Conservation (phyloP, 2,888 invertebrate species). For the Sericinus montela region DNA sequence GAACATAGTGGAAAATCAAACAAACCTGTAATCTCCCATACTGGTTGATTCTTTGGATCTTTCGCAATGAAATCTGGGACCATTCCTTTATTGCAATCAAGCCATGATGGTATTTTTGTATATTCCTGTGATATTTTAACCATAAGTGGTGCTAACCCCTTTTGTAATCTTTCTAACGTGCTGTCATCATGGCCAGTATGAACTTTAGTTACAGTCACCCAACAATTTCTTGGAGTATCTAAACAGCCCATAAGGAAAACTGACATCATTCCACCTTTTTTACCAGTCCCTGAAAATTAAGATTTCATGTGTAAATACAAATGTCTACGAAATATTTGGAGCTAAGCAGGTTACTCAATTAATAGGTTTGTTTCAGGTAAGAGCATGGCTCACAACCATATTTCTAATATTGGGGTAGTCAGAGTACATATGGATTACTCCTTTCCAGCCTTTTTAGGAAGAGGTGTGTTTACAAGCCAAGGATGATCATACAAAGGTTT, state of each 20-base stretch:
- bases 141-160: slow-evolving; percentile 81
- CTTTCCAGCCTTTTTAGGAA: no score
- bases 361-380: no score
- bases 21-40: slow-evolving; percentile 95
- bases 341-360: no score
- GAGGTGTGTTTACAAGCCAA: no score
- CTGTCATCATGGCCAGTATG: slow-evolving; percentile 94
- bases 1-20: neutral
- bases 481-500: no score
- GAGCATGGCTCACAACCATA: no score
- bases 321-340: no score
- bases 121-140: slow-evolving; percentile 88
- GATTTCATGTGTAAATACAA: slow-evolving; percentile 1
- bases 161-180: slow-evolving; percentile 87
- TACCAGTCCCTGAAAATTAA: slow-evolving; percentile 82
- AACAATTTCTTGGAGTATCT: slow-evolving; percentile 81
- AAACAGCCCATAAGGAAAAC: slow-evolving; percentile 96
- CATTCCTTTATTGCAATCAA: slow-evolving; percentile 89
- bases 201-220: slow-evolving; percentile 96
- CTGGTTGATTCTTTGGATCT: slow-evolving; percentile 91
- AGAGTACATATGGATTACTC: no score
- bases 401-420: no score
- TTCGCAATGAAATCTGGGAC: slow-evolving; percentile 93
- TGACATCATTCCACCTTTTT: slow-evolving; percentile 94
- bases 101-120: slow-evolving; percentile 86